phyloP scores from a whole-genome alignment of 1,140 invertebrate genomes.

The Cydia splendana region DNA sequence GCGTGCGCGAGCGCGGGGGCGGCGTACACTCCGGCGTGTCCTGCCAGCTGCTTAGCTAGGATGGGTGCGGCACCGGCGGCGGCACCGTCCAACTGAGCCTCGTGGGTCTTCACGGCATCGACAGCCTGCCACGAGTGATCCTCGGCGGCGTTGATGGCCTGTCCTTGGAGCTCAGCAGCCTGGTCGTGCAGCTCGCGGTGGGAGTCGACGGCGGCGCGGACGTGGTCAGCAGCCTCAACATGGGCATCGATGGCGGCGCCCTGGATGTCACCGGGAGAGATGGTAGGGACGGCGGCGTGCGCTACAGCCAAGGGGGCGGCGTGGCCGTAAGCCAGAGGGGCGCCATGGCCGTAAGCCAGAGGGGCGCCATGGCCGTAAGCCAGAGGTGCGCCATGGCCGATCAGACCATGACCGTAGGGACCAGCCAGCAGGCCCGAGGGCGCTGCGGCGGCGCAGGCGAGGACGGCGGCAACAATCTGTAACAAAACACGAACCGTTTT shows the following conservation, averaged over 20 bases:
- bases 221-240: conserved; percentile 55
- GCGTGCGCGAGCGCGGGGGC: conserved; percentile 37
- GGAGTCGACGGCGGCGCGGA: conserved; percentile 51
- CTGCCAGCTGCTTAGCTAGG: conserved; percentile 37
- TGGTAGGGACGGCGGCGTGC: conserved; percentile 36
- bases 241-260: conserved; percentile 56
- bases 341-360: conserved; percentile 26
- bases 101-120: conserved; percentile 50
- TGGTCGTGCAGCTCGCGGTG: conserved; percentile 47
- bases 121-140: conserved; percentile 63
- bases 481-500: conserved; percentile 50
- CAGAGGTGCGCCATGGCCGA: conserved; percentile 37
- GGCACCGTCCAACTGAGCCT: conserved; percentile 51
- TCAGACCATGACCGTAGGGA: conserved; percentile 56
- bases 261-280: conserved; percentile 16
- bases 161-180: conserved; percentile 49
- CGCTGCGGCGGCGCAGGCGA: conserved; percentile 64
- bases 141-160: conserved; percentile 53
- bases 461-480: conserved; percentile 65
- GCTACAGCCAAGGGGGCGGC: conserved; percentile 43
- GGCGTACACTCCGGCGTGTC: conserved; percentile 36
- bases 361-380: conserved; percentile 8
- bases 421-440: conserved; percentile 65
- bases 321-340: conserved; percentile 1
- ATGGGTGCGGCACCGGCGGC: conserved; percentile 45